A percentile compares a stretch with the other conserved stretches of the same genome.
These are phyloP conservation scores for Imbricaverruca yamaguchii DNA, from an alignment of 2,888 invertebrate genomes.

Conservation along the genomic window DNA sequence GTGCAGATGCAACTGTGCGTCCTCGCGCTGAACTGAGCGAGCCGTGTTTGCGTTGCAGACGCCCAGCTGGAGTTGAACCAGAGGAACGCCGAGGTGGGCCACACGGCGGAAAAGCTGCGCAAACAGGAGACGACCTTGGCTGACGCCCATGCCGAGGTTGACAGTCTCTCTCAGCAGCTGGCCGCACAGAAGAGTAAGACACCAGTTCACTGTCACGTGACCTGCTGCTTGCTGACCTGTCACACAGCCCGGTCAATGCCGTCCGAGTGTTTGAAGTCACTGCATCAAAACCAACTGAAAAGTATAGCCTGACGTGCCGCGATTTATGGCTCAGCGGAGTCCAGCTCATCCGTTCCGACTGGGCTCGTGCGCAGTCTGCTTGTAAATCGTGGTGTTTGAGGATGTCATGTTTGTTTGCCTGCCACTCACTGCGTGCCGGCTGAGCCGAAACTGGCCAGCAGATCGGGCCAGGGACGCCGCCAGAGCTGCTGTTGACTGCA, in stretches of 20 bases:
- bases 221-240: neutral
- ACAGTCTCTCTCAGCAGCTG: neutral
- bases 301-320: neutral
- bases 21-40: too few relatives aligned
- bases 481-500: too few relatives aligned
- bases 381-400: too few relatives aligned
- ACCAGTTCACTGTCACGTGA: neutral
- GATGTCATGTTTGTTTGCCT: too few relatives aligned
- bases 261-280: too few relatives aligned
- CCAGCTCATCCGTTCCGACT: too few relatives aligned
- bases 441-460: too few relatives aligned
- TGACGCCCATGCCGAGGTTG: neutral
- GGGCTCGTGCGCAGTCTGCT: too few relatives aligned
- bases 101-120: neutral
- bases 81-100: neutral
- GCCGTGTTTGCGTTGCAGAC: neutral
- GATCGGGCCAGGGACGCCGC: too few relatives aligned
- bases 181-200: neutral
- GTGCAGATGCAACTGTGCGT: too few relatives aligned
- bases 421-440: too few relatives aligned
- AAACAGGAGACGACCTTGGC: neutral
- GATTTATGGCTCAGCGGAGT: neutral
- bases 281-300: neutral
- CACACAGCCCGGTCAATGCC: too few relatives aligned
- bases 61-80: slow-evolving; percentile 15